Evolutionary conservation across 1,140 invertebrate species (phyloP).

Genomic region (Drosophila kikkawai): DNA sequence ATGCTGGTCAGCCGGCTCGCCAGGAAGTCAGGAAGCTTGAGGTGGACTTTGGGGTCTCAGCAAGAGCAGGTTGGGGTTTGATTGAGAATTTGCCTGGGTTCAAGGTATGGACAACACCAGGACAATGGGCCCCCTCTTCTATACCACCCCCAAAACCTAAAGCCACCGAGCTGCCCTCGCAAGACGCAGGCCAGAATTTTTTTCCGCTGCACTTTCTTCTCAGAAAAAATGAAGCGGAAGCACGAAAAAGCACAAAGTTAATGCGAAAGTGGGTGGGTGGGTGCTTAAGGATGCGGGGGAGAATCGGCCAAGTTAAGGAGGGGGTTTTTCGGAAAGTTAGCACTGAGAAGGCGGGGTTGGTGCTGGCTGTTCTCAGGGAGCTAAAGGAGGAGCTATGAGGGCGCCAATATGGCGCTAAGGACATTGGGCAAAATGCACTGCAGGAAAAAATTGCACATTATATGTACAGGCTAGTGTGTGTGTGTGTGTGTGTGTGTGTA

Average conservation of each 20-base stretch:
- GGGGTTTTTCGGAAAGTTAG: conserved; percentile 27
- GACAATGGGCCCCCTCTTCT: conserved; percentile 39
- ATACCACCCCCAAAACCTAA: not conserved
- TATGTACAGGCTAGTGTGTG: conserved; percentile 49
- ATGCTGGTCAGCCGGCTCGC: conserved; percentile 50
- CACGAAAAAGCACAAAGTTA: conserved; percentile 81
- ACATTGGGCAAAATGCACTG: conserved; percentile 81
- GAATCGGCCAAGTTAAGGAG: not conserved
- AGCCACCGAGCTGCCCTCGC: not conserved
- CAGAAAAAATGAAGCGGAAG: conserved; percentile 78
- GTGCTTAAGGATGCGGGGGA: not conserved
- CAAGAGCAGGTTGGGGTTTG: conserved; percentile 6
- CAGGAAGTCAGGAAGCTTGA: conserved; percentile 64
- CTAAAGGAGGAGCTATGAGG: conserved; percentile 41
- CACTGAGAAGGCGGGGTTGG: not conserved
- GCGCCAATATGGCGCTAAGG: conserved; percentile 77
- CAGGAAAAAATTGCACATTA: conserved; percentile 73
- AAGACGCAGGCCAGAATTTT: conserved; percentile 62
- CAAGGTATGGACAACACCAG: conserved; percentile 64
- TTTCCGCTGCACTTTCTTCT: conserved; percentile 59
- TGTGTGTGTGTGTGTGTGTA: conserved; percentile 28
- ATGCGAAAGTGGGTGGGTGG: conserved; percentile 55
- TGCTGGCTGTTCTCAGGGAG: conserved; percentile 5
- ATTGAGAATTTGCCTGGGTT: conserved; percentile 46
- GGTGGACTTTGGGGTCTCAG: conserved; percentile 27